Base-by-base conservation (phyloP, 2,888 invertebrate genomes). In the Diaprepes abbreviatus region DNA sequence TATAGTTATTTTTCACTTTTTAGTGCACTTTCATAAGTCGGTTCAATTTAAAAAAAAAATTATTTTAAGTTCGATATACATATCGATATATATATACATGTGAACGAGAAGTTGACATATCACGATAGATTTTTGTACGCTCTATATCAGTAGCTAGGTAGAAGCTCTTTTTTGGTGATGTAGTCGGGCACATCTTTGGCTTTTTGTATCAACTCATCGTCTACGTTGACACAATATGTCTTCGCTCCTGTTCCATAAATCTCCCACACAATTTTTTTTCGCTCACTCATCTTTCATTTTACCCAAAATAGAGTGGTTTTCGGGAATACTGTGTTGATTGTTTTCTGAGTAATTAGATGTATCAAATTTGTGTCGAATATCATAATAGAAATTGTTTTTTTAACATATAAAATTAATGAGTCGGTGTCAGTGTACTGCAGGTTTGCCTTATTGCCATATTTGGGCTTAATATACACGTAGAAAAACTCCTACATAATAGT, bases 211-310 rank as follows among this genome's bases (percentile, higher is more conserved):
- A 60, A 31, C 17, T 67, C 38, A 19, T 31, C 50, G 6, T 48
- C 33, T 14, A 43, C 45, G 33, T 62, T 63, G 2, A 63, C 57
- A 19, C 71, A 63, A 67, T 67, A 67, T 52, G 63, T 48, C 33
- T 62, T 66, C 14, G 58, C 58, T 21, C 54, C 63, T n/a, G 52
- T 63, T 45, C 66, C 70, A 66, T 48, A 66, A 38, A 70, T 66
- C 9, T 52, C 54, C 43, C 52, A 40, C 14, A 60, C 33, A 36
- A 57, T 17, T 38, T 40, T 57, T 38, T 70, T 69, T 33, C 64
- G 58, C 50, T 28, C 21, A n/a, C n/a, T n/a, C n/a, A n/a, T n/a
- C n/a, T n/a, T n/a, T n/a, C n/a, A n/a, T n/a, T n/a, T n/a, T n/a
- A 2, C 60, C 70, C 7, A 54, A 35, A 7, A 40, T 54, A 12